A percentile compares a stretch with the other conserved stretches of the same genome.
Evolutionary conservation across 2,797 vertebrate species (phyloP).

Genomic region (Lacerta agilis): DNA sequence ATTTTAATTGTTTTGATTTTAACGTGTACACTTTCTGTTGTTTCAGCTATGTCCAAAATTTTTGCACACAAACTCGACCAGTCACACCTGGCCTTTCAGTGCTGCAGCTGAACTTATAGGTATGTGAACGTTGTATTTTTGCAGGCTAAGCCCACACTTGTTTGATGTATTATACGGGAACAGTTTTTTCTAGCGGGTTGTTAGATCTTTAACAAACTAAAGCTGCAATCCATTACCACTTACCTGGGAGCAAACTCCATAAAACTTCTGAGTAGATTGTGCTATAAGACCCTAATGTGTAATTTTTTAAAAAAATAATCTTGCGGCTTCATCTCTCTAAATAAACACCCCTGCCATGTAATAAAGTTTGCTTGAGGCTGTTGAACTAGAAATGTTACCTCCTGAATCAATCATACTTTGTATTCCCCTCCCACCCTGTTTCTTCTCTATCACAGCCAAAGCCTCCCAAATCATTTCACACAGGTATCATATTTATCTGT

Average conservation of each 20-base stretch:
- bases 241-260: neutral
- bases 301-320: neutral
- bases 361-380: neutral
- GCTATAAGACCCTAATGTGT: neutral
- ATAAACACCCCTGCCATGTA: neutral
- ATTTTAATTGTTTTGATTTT: neutral
- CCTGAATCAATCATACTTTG: too few species aligned
- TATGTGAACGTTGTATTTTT: conserved; percentile 76
- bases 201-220: neutral
- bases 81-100: conserved; percentile 97
- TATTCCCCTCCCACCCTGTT: too few species aligned
- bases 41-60: conserved; percentile 92
- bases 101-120: conserved; percentile 96
- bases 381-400: neutral
- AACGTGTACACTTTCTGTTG: conserved; percentile 55
- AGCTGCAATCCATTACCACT: neutral
- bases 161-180: neutral
- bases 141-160: neutral
- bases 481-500: too few species aligned
- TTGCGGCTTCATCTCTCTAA: neutral
- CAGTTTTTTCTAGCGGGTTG: neutral
- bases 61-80: conserved; percentile 95
- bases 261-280: neutral
- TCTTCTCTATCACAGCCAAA: too few species aligned
- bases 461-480: too few species aligned